These are phyloP conservation scores for Parauchenoglanis punctatus DNA, from an alignment of 2,797 vertebrate species.

Conservation along the genomic window DNA sequence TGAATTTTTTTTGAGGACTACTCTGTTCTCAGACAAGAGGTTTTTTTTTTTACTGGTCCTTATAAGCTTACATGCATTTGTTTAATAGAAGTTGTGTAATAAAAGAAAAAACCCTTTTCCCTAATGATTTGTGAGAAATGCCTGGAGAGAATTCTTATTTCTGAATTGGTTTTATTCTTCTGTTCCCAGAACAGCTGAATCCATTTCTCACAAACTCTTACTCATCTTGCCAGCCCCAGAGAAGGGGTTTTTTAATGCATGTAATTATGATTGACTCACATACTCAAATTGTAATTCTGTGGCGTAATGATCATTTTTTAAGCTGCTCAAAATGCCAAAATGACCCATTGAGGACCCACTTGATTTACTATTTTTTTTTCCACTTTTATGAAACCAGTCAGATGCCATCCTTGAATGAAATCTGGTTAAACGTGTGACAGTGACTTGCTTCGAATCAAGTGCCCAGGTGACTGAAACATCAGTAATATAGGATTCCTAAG, in stretches of 20 bases:
- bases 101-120: neutral
- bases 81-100: neutral
- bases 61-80: neutral
- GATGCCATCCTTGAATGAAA: neutral
- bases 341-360: neutral
- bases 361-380: neutral
- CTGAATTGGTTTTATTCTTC: slow-evolving; percentile 18
- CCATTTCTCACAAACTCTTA: slow-evolving; percentile 21
- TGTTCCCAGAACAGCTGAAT: slow-evolving; percentile 26
- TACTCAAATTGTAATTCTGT: slow-evolving; percentile 1
- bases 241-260: neutral
- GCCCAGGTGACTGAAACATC: neutral
- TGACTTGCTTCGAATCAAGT: neutral
- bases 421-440: neutral
- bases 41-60: neutral
- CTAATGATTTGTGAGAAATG: neutral
- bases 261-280: slow-evolving; percentile 26
- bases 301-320: neutral
- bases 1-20: neutral
- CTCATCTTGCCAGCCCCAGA: neutral
- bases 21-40: neutral
- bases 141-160: neutral
- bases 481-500: neutral
- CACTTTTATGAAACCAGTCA: neutral
- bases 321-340: neutral